A percentile compares a stretch with the other conserved stretches of the same genome.
These are phyloP conservation scores for Neoseiulus cucumeris DNA, from an alignment of 1,140 invertebrate genomes.

Conservation along the genomic window DNA sequence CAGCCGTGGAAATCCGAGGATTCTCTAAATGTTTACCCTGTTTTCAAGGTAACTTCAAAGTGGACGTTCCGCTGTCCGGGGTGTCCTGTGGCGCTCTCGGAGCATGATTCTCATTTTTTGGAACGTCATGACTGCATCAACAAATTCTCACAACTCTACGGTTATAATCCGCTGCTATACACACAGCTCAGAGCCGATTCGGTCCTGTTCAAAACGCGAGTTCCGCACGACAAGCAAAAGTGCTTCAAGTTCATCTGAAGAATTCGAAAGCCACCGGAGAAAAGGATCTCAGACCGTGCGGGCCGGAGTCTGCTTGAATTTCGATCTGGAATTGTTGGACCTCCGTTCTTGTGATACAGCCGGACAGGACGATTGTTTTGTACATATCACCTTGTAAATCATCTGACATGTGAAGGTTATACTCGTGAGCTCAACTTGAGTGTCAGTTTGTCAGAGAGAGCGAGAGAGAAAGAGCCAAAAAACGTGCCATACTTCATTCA, in stretches of 20 bases:
- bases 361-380: too few relatives aligned
- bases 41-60: conserved; percentile 56
- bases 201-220: conserved; percentile 91
- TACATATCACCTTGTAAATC: too few relatives aligned
- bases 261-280: too few relatives aligned
- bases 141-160: conserved; percentile 87
- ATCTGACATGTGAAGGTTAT: too few relatives aligned
- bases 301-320: background rate
- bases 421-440: too few relatives aligned
- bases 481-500: too few relatives aligned
- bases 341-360: too few relatives aligned
- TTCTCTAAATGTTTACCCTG: background rate
- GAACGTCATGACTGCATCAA: conserved; percentile 95
- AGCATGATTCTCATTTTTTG: conserved; percentile 89
- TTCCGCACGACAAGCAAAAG: conserved; percentile 96
- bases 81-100: conserved; percentile 81
- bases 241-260: conserved; percentile 93
- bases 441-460: too few relatives aligned
- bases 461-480: too few relatives aligned
- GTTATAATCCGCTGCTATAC: conserved; percentile 87
- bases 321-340: too few relatives aligned
- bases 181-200: conserved; percentile 95
- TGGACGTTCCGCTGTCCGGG: conserved; percentile 94
- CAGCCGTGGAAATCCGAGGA: background rate
- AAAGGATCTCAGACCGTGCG: background rate